These are phyloP conservation scores for Amphipyra berbera DNA, from an alignment of 2,888 invertebrate genomes.

Conservation along the genomic window DNA sequence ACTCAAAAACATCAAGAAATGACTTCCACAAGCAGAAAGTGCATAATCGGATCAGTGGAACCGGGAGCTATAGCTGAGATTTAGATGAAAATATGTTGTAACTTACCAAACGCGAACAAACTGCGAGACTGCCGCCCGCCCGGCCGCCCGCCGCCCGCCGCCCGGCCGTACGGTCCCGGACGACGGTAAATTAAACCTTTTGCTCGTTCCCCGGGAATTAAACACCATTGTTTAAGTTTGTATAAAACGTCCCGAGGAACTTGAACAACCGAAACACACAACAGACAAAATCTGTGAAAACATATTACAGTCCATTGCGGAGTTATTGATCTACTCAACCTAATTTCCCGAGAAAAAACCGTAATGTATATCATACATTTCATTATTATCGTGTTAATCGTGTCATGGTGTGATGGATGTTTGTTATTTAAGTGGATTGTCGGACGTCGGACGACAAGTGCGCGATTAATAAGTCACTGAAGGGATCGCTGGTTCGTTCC, in stretches of 20 bases:
- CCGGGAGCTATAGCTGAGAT: not conserved
- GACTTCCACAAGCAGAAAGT: slow-evolving; percentile 18
- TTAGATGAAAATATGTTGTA: slow-evolving; percentile 10
- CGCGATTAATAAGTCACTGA: slow-evolving; percentile 29
- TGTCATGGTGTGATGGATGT: slow-evolving; percentile 1
- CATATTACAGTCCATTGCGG: slow-evolving; percentile 3
- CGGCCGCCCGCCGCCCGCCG: too few relatives aligned
- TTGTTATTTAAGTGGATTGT: slow-evolving; percentile 8
- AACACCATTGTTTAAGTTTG: slow-evolving; percentile 37
- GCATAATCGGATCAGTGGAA: slow-evolving; percentile 27
- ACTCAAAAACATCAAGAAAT: slow-evolving; percentile 10
- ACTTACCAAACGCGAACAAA: slow-evolving; percentile 2
- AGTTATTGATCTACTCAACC: not conserved
- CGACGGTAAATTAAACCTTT: slow-evolving; percentile 39
- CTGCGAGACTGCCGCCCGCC: slow-evolving; percentile 1
- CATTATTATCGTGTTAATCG: not conserved
- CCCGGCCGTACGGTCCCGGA: not conserved
- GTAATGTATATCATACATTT: slow-evolving; percentile 7
- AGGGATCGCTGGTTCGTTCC: not conserved
- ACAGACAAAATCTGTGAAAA: slow-evolving; percentile 1
- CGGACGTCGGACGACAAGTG: slow-evolving; percentile 16
- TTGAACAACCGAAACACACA: not conserved
- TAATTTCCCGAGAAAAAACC: not conserved
- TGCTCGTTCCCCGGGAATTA: slow-evolving; percentile 32
- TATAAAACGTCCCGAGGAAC: slow-evolving; percentile 12